Percentiles rank a stretch among this genome's conserved stretches.
phyloP scores from a whole-genome alignment of 2,797 vertebrate species.

The Alca torda region DNA sequence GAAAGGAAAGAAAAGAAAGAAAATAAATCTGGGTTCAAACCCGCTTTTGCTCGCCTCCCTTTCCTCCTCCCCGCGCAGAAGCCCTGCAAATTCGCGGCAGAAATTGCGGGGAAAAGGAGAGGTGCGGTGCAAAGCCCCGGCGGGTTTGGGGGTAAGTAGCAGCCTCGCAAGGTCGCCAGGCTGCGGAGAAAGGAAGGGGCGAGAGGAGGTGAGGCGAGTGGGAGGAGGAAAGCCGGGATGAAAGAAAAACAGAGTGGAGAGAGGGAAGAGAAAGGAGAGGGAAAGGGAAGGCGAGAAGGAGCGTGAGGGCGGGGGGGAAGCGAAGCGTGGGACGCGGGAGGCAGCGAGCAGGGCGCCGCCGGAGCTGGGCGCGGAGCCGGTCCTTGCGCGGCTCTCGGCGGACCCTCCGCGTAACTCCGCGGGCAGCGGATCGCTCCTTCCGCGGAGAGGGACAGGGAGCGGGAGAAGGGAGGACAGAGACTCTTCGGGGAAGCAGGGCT shows the following conservation, averaged over 20 bases:
- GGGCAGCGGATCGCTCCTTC: not conserved
- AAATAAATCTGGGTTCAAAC: not conserved
- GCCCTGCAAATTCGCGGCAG: not conserved
- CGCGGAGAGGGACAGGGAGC: not conserved
- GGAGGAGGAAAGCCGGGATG: conserved; percentile 34
- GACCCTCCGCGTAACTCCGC: not conserved
- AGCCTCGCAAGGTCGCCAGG: not conserved
- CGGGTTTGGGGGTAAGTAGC: not conserved
- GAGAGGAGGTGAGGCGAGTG: conserved; percentile 41
- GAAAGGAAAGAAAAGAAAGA: not conserved
- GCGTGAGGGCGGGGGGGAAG: not conserved
- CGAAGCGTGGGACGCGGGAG: not conserved
- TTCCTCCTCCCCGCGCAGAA: not conserved
- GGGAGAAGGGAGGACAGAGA: not conserved
- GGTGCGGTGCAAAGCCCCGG: not conserved
- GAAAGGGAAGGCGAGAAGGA: conserved; percentile 32
- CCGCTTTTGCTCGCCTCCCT: not conserved
- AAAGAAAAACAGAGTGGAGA: conserved; percentile 40
- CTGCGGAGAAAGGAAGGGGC: conserved; percentile 17
- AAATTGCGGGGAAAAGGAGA: not conserved
- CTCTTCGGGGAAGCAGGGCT: not conserved
- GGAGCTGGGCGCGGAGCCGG: not conserved
- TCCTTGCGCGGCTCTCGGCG: not conserved
- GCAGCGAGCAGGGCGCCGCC: not conserved
- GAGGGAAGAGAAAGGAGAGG: conserved; percentile 40